Percentiles rank a stretch among this genome's conserved stretches.
These are phyloP conservation scores for Timandra comae DNA, from an alignment of 2,888 invertebrate species.

Conservation along the genomic window DNA sequence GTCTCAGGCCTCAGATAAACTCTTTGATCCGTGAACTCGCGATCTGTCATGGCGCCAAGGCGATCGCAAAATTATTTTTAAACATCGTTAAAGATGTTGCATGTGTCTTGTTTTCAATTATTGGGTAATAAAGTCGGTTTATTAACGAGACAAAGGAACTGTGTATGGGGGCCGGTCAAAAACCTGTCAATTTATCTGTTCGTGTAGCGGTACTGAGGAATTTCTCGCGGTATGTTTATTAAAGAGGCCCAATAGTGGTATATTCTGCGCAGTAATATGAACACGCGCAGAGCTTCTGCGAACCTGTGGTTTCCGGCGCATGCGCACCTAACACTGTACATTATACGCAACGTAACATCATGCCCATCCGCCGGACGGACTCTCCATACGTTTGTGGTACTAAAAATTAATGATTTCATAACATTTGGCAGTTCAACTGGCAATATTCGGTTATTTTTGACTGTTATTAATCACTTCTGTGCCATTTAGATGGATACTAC, in stretches of 20 bases:
- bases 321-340: constrained; percentile 35
- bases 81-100: not conserved
- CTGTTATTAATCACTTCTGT: too few species aligned
- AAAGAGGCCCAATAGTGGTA: constrained; percentile 44
- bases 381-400: constrained; percentile 23
- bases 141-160: constrained; percentile 39
- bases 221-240: constrained; percentile 35
- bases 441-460: too few species aligned
- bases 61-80: constrained; percentile 1
- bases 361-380: constrained; percentile 30
- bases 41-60: constrained; percentile 1
- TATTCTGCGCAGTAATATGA: constrained; percentile 32
- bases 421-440: constrained; percentile 15
- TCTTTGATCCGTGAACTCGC: not conserved
- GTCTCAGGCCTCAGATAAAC: not conserved
- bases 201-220: constrained; percentile 43
- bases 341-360: constrained; percentile 4
- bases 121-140: constrained; percentile 16
- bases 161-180: constrained; percentile 31
- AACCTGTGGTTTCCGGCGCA: constrained; percentile 57
- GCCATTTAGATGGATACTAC: too few species aligned
- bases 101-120: constrained; percentile 8
- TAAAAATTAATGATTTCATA: constrained; percentile 27
- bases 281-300: constrained; percentile 49
- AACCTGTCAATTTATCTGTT: constrained; percentile 40